Evolutionary conservation across 2,888 invertebrate species (phyloP).

Genomic region (Autographa pulchrina): DNA sequence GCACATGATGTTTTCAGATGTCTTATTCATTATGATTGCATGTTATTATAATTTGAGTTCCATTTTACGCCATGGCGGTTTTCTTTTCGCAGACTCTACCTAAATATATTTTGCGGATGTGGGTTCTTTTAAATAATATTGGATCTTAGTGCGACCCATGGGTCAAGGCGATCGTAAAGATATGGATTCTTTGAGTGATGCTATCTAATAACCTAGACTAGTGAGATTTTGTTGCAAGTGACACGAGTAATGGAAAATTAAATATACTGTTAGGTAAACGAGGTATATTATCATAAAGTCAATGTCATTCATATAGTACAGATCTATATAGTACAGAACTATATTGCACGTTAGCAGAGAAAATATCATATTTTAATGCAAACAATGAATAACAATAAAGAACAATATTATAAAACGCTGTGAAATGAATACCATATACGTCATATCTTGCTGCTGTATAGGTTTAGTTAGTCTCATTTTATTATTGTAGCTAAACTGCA

Average conservation of each 20-base stretch:
- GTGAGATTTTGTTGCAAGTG: not conserved
- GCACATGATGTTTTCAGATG: too few relatives aligned
- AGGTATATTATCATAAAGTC: not conserved
- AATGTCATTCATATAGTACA: not conserved
- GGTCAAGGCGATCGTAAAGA: constrained; percentile 42
- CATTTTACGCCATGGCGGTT: too few relatives aligned
- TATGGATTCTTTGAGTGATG: not conserved
- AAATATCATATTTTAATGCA: not conserved
- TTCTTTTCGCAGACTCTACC: too few relatives aligned
- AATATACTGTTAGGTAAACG: not conserved
- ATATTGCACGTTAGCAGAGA: not conserved
- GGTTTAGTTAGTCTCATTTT: too few relatives aligned
- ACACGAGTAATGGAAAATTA: not conserved
- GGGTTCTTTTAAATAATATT: not conserved
- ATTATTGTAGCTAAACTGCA: too few relatives aligned
- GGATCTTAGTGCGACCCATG: not conserved
- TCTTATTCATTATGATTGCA: too few relatives aligned
- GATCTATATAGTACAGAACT: not conserved
- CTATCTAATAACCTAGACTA: not conserved
- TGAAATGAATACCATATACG: too few relatives aligned
- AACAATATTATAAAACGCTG: not conserved
- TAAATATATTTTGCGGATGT: not conserved
- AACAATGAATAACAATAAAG: not conserved
- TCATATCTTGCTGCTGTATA: not conserved
- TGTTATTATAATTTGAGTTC: too few relatives aligned